Conservation (phyloP, 2,888 invertebrate genomes). For the Chirona hameri region DNA sequence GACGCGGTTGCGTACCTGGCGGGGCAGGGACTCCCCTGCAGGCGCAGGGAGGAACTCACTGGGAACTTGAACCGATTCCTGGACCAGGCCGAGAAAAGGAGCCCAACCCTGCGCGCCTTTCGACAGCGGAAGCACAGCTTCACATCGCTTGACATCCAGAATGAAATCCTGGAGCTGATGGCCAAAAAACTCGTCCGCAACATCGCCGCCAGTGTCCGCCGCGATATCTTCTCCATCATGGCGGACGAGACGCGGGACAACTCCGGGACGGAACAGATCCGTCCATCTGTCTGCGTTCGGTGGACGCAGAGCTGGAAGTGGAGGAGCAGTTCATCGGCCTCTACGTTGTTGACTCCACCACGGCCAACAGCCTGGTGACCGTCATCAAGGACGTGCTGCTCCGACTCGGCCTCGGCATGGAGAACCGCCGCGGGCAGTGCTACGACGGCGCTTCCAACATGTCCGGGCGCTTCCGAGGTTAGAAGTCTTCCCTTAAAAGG, state of each 20-base stretch:
- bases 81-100: background rate
- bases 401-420: background rate
- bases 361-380: background rate
- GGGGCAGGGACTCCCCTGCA: background rate
- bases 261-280: background rate
- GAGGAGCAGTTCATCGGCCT: background rate
- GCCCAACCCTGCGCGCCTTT: background rate
- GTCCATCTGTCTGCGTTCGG: background rate
- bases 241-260: background rate
- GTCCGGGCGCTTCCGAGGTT: background rate
- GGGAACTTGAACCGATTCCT: background rate
- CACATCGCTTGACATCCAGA: background rate
- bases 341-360: background rate
- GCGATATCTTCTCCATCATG: background rate
- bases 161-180: background rate
- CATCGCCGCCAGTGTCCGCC: background rate
- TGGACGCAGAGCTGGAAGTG: background rate
- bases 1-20: background rate
- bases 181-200: background rate
- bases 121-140: background rate
- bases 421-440: background rate
- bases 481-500: background rate
- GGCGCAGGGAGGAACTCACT: background rate
- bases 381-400: background rate
- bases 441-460: background rate